Percentiles rank a stretch among this genome's conserved stretches.
Evolutionary conservation across 2,888 invertebrate genomes (phyloP).

Genomic region (Drosophila infuscata): DNA sequence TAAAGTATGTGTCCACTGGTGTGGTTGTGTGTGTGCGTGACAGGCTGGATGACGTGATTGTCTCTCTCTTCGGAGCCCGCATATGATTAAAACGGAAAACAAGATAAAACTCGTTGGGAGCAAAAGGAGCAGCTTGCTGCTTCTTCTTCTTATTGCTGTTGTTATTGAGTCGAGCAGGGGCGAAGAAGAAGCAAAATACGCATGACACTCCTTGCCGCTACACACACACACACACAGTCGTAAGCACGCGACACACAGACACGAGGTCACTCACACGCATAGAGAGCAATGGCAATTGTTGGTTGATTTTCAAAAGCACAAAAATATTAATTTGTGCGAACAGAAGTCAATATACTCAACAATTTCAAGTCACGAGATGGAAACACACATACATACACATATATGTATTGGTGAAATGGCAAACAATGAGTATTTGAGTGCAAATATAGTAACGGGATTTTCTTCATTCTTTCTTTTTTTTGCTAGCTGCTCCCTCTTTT

Average conservation of each 20-base stretch:
- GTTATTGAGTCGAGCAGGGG: slow-evolving; percentile 49
- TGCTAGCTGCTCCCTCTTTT: slow-evolving; percentile 60
- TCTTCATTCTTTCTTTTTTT: slow-evolving; percentile 4
- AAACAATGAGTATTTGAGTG: slow-evolving; percentile 57
- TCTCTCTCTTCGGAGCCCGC: slow-evolving; percentile 67
- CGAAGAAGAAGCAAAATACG: slow-evolving; percentile 64
- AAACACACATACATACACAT: slow-evolving; percentile 15
- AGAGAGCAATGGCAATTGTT: slow-evolving; percentile 59
- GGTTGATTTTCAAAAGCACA: slow-evolving; percentile 64
- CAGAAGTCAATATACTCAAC: slow-evolving; percentile 64
- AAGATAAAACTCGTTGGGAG: slow-evolving; percentile 78
- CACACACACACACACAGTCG: slow-evolving; percentile 44
- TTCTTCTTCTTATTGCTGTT: slow-evolving; percentile 28
- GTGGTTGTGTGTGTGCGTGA: slow-evolving; percentile 39
- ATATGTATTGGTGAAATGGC: slow-evolving; percentile 42
- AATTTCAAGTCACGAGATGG: slow-evolving; percentile 68
- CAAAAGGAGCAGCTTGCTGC: slow-evolving; percentile 62
- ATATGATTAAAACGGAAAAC: slow-evolving; percentile 81
- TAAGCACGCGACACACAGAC: slow-evolving; percentile 72
- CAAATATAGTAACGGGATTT: slow-evolving; percentile 63
- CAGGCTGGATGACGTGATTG: slow-evolving; percentile 80
- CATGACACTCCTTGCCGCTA: slow-evolving; percentile 78
- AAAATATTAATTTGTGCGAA: slow-evolving; percentile 60
- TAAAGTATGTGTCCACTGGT: slow-evolving; percentile 15
- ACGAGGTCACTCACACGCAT: slow-evolving; percentile 70